Evolutionary conservation across 1,140 invertebrate species (phyloP), one percentile per base, ranked within the genome.

Genomic region (Episyrphus balteatus): DNA sequence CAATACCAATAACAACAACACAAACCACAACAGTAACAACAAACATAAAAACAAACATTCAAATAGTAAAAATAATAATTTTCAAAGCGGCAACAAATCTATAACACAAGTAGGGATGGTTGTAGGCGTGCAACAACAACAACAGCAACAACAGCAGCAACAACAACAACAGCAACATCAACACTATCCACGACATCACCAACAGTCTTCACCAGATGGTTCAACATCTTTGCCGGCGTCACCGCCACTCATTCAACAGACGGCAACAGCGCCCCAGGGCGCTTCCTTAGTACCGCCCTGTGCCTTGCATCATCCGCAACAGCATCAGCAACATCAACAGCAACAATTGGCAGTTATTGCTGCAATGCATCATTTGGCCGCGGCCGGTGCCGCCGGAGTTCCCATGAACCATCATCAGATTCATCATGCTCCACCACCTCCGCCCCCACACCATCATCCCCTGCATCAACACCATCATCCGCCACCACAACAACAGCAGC

Each of bases 221-320:
- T 59, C 59, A 14, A 60, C 55, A 32, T 58, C 57, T 26, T 59
- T 63, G 49, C 59, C 62, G 30, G 46, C 60, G 10, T 63, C 62
- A 36, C 62, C 62, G 17, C 62, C 62, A 8, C 36, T 63, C 46
- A 31, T 66, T 42, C 62, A 66, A 42, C 62, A 65, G 37, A 53
- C 61, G 42, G 52, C 62, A 14, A 58, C 57, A 19, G 60, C 62
- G 36, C 58, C 59, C 39, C 62, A 66, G 52, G 57, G 60, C 37
- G 59, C 59, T 14, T 59, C 61, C 33, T 53, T 62, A 19, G 57
- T 65, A 42, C 62, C 60, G 41, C 61, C 61, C 33, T 66, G 62
- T 50, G 62, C 62, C 15, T 49, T 66, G 19, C 63, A 66, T 53
- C 62, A 66, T 51, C 62, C 62, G 38, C 62, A 66, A 43, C 62